Conservation (phyloP, 2,797 vertebrate species). For the Semotilus atromaculatus region DNA sequence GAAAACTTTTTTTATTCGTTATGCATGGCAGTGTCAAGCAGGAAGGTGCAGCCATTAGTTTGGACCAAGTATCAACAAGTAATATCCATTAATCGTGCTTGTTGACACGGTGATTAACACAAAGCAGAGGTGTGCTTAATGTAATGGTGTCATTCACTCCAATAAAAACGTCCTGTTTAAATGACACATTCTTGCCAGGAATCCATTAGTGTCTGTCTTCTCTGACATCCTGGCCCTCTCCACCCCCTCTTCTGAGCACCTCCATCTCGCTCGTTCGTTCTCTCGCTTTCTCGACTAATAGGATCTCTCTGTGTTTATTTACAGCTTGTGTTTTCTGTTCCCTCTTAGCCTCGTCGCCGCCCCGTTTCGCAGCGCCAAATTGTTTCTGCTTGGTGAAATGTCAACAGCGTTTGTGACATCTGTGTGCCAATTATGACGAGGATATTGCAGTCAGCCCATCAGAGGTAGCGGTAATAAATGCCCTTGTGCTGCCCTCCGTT, state of each 20-base stretch:
- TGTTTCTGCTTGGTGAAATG: constrained; percentile 76
- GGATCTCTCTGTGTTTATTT: constrained; percentile 64
- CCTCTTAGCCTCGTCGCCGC: constrained; percentile 57
- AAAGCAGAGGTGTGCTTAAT: constrained; percentile 65
- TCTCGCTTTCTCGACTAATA: constrained; percentile 55
- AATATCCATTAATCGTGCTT: constrained; percentile 62
- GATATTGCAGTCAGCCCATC: constrained; percentile 69
- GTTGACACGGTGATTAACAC: constrained; percentile 68
- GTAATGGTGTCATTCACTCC: constrained; percentile 67
- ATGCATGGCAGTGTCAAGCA: constrained; percentile 52
- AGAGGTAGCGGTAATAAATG: constrained; percentile 66
- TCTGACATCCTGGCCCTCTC: constrained; percentile 60
- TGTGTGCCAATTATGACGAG: constrained; percentile 72
- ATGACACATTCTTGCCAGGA: constrained; percentile 66
- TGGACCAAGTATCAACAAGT: constrained; percentile 61
- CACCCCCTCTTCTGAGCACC: constrained; percentile 56
- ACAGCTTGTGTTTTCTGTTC: constrained; percentile 60
- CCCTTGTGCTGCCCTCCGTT: constrained; percentile 60
- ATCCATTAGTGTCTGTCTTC: constrained; percentile 70
- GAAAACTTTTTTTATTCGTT: constrained; percentile 57
- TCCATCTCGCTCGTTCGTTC: constrained; percentile 54
- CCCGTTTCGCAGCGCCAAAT: constrained; percentile 68
- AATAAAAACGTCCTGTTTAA: constrained; percentile 70
- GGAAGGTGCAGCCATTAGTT: constrained; percentile 49
- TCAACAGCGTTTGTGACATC: constrained; percentile 75